These are phyloP conservation scores for Coendou prehensilis DNA, from an alignment of 2,797 vertebrate species.

Conservation along the genomic window DNA sequence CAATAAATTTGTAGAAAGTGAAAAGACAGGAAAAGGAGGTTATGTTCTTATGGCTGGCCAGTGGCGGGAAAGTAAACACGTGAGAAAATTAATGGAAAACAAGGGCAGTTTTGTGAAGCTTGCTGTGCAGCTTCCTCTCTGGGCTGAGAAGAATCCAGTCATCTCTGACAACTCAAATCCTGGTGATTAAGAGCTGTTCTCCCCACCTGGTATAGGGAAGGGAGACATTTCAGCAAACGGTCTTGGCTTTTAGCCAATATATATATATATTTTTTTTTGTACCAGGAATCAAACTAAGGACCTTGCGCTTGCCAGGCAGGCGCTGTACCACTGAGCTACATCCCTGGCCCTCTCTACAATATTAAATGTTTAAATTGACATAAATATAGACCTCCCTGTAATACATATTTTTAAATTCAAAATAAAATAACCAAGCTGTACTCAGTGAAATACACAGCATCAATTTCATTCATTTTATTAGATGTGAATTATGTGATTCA, in stretches of 20 bases:
- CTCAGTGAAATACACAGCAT: background rate
- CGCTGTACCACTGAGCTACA: too few relatives aligned
- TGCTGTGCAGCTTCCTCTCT: background rate
- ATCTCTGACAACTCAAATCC: background rate
- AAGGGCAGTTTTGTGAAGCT: too few relatives aligned
- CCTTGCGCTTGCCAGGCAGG: too few relatives aligned
- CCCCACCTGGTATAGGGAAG: background rate
- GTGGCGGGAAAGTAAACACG: background rate
- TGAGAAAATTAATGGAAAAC: background rate
- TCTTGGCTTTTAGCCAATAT: background rate
- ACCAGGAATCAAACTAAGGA: too few relatives aligned
- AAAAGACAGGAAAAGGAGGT: background rate
- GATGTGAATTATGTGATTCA: background rate
- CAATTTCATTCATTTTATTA: slow-evolving; percentile 10
- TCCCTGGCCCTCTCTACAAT: background rate
- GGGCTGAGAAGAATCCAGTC: background rate
- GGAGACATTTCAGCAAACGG: background rate
- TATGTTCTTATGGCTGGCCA: background rate
- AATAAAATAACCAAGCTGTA: slow-evolving; percentile 20
- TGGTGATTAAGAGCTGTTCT: background rate
- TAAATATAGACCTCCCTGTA: background rate
- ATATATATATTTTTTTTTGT: too few relatives aligned
- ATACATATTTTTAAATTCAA: slow-evolving; percentile 36
- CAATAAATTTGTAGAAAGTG: background rate
- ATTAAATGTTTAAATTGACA: slow-evolving; percentile 8